Conservation (phyloP, 2,888 invertebrate species). For the Pardosa pseudoannulata region DNA sequence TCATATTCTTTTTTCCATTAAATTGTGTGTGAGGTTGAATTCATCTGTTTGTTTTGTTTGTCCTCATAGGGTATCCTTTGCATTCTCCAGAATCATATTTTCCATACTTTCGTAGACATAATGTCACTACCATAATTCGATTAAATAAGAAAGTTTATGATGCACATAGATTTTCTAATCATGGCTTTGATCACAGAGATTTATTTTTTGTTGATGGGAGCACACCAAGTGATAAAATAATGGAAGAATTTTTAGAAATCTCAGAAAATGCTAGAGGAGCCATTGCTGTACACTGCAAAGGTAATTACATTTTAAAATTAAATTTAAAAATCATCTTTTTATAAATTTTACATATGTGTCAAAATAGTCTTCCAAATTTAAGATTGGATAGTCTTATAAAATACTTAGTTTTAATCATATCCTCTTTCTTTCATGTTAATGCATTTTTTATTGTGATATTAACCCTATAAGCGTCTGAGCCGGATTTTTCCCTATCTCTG, state of each 20-base stretch:
- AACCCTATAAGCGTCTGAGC: no score
- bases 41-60: neutral
- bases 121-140: constrained; percentile 90
- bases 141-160: constrained; percentile 96
- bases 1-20: no score
- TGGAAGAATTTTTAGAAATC: constrained; percentile 90
- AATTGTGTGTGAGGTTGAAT: no score
- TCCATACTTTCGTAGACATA: constrained; percentile 90
- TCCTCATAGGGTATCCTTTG: constrained; percentile 79
- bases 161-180: constrained; percentile 88
- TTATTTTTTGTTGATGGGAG: constrained; percentile 98
- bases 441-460: no score
- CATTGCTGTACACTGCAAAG: constrained; percentile 98
- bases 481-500: no score
- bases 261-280: constrained; percentile 92
- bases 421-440: no score
- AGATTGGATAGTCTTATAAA: no score
- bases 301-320: no score
- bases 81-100: constrained; percentile 97
- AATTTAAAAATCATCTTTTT: neutral
- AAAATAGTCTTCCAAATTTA: no score
- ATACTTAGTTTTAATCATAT: no score
- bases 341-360: no score
- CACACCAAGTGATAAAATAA: constrained; percentile 92
- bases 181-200: constrained; percentile 95